Evolutionary conservation across 1,140 invertebrate genomes (phyloP).

Genomic region (Atta cephalotes): DNA sequence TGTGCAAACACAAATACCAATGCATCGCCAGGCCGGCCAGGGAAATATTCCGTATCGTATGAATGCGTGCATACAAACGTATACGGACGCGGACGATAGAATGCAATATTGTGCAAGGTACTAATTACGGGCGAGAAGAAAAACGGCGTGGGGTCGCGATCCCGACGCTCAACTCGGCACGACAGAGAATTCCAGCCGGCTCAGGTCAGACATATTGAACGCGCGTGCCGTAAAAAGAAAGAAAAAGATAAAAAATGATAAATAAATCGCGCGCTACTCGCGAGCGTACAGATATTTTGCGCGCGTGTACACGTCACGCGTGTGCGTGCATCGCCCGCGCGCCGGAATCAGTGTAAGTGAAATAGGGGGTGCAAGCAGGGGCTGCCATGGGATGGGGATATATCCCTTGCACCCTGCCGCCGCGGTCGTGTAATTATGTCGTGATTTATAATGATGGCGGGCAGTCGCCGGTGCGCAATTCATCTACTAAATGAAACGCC

Average conservation of each 20-base stretch:
- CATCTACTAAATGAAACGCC: conserved; percentile 78
- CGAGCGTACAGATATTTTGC: conserved; percentile 24
- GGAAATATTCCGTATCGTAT: conserved; percentile 44
- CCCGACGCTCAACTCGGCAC: conserved; percentile 64
- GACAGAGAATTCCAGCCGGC: conserved; percentile 71
- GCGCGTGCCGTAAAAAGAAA: conserved; percentile 67
- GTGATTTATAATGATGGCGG: conserved; percentile 80
- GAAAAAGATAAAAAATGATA: neutral
- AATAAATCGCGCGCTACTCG: conserved; percentile 41
- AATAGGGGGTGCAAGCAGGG: conserved; percentile 65
- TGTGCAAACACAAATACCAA: neutral
- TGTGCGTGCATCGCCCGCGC: neutral
- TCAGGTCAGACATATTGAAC: conserved; percentile 71
- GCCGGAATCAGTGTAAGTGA: conserved; percentile 47
- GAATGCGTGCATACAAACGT: conserved; percentile 24
- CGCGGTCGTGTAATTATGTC: conserved; percentile 78
- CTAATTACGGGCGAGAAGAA: conserved; percentile 62
- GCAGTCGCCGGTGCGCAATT: conserved; percentile 73
- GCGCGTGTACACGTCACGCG: neutral
- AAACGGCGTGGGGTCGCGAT: conserved; percentile 55
- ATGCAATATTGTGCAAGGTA: conserved; percentile 48
- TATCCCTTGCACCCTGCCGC: conserved; percentile 72
- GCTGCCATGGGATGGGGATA: conserved; percentile 43
- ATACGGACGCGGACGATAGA: conserved; percentile 27
- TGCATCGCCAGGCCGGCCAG: neutral